Conservation (phyloP, 2,888 invertebrate genomes). For the Onthophagus sagittarius region DNA sequence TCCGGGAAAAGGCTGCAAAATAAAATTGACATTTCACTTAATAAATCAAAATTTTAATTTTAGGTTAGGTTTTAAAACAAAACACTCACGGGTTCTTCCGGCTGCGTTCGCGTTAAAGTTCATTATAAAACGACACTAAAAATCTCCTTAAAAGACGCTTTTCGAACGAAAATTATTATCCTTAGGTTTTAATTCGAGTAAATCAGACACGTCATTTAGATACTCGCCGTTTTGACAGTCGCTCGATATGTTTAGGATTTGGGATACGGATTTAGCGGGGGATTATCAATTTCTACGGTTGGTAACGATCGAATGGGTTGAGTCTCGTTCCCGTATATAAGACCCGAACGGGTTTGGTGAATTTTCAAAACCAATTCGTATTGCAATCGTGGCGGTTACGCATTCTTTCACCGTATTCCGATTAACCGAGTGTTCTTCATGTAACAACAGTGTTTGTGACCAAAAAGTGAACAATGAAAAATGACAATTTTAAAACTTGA, state of each 20-base stretch:
- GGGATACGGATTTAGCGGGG: neutral
- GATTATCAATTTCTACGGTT: neutral
- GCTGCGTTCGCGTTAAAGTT: slow-evolving; percentile 47
- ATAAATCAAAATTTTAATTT: slow-evolving; percentile 12
- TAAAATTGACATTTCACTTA: slow-evolving; percentile 14
- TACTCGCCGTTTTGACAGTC: slow-evolving; percentile 10
- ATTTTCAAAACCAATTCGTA: neutral
- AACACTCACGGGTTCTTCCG: slow-evolving; percentile 41
- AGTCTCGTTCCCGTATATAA: neutral
- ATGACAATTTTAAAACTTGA: neutral
- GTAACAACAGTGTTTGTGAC: too few species aligned
- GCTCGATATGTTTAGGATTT: neutral
- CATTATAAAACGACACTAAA: slow-evolving; percentile 33
- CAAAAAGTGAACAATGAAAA: neutral
- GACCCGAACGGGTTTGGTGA: neutral
- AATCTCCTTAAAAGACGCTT: neutral
- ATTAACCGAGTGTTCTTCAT: too few species aligned
- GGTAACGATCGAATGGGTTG: neutral
- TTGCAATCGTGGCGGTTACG: neutral
- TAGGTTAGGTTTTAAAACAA: slow-evolving; percentile 19
- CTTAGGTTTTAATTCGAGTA: neutral
- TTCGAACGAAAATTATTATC: neutral
- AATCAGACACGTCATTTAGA: slow-evolving; percentile 22
- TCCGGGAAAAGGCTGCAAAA: slow-evolving; percentile 49
- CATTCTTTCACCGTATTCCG: neutral